Base-by-base conservation (phyloP, 1,140 invertebrate genomes). In the Aphaenogaster rudis region DNA sequence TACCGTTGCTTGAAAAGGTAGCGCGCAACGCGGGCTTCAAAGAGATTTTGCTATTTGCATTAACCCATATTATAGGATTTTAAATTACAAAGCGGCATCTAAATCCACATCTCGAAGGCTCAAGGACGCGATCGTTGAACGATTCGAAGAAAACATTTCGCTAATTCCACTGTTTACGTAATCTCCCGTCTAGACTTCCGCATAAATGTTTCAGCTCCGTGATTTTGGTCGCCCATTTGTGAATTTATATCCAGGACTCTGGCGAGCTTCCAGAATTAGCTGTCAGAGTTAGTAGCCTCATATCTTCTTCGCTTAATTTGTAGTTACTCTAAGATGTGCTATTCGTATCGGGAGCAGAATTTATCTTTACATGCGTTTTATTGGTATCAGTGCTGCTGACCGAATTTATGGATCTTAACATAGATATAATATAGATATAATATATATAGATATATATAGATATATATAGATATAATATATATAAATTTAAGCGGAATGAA, bases 251-350 rank as follows among this genome's bases (percentile, higher is more conserved):
- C 78, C 2, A 7, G 13, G 48, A 33, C 21, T 69, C 4, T 71
- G 78, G 78, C 78, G 48, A 81, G 50, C 5, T 69, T 69, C 64
- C 78, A 81, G 21, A 69, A 71, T 81, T 81, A 81, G 69, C 64
- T 81, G 78, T 81, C 64, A 57, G 78, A 54, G 48, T 7, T 67
- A 39, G 45, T 42, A 45, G n/a, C 11, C 52, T 36, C 81, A 33
- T 84, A 76, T 28, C 57, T 48, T 28, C 39, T 63, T 61, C 39
- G 36, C 7, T 84, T 74, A 76, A 76, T 84, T 61, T 76, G 54
- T 48, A 76, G 54, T 64, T 77, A 15, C 57, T 52, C 15, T 5
- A 28, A 76, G 48, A 63, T 45, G 15, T n/a, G 7, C 33, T 9
- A 3, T 48, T 33, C 9, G 15, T 21, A 57, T 52, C 17, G 52